These are phyloP conservation scores for Synanceia verrucosa DNA, from an alignment of 2,797 vertebrate species.

Conservation along the genomic window DNA sequence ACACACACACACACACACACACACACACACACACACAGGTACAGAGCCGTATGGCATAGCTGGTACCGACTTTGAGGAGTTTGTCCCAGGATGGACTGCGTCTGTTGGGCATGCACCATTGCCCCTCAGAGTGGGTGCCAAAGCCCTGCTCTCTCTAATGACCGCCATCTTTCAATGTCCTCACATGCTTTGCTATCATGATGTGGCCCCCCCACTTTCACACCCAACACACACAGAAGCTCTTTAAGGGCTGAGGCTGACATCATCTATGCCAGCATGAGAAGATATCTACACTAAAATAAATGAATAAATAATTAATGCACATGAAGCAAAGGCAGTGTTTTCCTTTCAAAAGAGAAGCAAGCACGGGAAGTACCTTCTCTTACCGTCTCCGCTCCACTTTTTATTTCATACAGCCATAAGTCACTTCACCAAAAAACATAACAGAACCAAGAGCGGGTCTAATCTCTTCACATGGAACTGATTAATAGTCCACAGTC, in stretches of 20 bases:
- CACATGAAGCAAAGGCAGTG: constrained; percentile 1
- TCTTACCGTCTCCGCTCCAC: not conserved
- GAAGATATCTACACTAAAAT: constrained; percentile 15
- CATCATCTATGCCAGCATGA: constrained; percentile 29
- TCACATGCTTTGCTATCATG: constrained; percentile 47
- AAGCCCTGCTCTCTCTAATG: constrained; percentile 73
- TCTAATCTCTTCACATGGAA: constrained; percentile 65
- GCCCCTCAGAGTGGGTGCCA: constrained; percentile 67
- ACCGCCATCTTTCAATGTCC: constrained; percentile 74
- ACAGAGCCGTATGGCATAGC: constrained; percentile 44
- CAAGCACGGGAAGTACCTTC: not conserved
- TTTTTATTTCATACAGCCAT: constrained; percentile 28
- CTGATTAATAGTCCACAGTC: constrained; percentile 69
- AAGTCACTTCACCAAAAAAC: constrained; percentile 49
- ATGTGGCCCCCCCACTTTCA: constrained; percentile 20
- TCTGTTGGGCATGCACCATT: constrained; percentile 76
- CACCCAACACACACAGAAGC: constrained; percentile 17
- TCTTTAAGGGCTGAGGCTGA: constrained; percentile 11
- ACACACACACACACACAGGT: constrained; percentile 23
- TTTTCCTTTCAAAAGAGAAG: constrained; percentile 21
- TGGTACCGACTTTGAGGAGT: constrained; percentile 46
- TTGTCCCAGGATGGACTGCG: constrained; percentile 59
- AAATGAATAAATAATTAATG: not conserved
- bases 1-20: constrained; percentile 20
- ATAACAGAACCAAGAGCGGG: constrained; percentile 44